These are phyloP conservation scores for Epinotia demarniana DNA, from an alignment of 2,888 invertebrate genomes.

Conservation along the genomic window DNA sequence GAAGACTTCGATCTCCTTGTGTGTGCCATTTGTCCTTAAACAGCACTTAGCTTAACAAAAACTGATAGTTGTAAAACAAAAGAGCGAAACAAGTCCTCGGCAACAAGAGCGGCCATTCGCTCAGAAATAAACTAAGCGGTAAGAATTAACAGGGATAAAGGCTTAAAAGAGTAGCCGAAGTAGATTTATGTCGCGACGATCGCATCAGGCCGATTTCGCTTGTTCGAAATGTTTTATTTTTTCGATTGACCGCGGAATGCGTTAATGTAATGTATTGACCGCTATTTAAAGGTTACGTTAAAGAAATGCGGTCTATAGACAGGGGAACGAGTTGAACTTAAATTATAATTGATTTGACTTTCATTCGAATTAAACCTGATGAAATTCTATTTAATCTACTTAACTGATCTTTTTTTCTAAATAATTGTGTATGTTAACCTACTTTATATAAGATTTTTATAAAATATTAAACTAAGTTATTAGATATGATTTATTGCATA, in stretches of 20 bases:
- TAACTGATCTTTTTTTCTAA: neutral
- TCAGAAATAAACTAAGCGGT: constrained; percentile 84
- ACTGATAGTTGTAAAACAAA: constrained; percentile 83
- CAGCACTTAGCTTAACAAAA: constrained; percentile 84
- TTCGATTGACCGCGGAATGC: constrained; percentile 65
- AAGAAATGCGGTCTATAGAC: constrained; percentile 20
- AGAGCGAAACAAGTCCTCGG: constrained; percentile 74
- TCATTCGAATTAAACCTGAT: neutral
- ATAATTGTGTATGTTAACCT: neutral
- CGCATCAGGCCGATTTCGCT: constrained; percentile 78
- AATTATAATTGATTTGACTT: neutral
- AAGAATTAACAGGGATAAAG: constrained; percentile 84
- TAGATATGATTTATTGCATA: no score
- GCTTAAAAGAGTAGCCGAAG: constrained; percentile 84
- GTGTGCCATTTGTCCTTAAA: constrained; percentile 79
- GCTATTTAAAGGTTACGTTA: constrained; percentile 43
- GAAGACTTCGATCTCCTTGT: constrained; percentile 69
- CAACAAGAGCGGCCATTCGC: constrained; percentile 80
- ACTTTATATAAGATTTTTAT: no score
- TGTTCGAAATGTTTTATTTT: constrained; percentile 74
- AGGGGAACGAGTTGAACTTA: neutral
- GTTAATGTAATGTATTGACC: constrained; percentile 56
- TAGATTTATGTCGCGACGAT: constrained; percentile 83
- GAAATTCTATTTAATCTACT: neutral
- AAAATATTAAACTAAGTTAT: no score